Evolutionary conservation across 2,797 vertebrate species (phyloP), one percentile per base, ranked within the genome.

Genomic region (Typhlichthys subterraneus): DNA sequence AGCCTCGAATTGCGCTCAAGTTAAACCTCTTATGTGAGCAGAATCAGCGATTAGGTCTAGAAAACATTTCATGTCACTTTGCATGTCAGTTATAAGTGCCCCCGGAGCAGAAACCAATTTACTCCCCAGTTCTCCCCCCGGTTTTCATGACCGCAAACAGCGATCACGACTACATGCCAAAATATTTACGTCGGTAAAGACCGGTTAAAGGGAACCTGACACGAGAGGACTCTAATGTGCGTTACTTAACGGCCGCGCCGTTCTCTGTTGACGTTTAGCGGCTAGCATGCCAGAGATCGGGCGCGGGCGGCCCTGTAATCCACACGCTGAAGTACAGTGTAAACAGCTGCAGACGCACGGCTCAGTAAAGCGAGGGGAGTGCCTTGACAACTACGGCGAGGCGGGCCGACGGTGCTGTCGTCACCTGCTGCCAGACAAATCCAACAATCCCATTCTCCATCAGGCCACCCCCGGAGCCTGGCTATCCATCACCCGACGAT

Each of bases 401-500:
- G 78, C 45, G 2, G 56, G 63, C 50, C 14, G 0, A 60, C 69
- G 56, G 33, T 13, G 6, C 61, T 33, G 50, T 46, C 60, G 19
- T 68, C 50, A 5, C 50, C 74, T 15, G 71, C 70, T 72, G 71
- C 75, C 73, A 81, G 70, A 78, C 50, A 81, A 71, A 78, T 53
- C 69, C 67, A 48, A 23, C 65, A 5, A 29, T 70, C 65, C 80
- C 79, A 54, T 85, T 85, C 79, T 73, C 74, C 70, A 67, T 62
- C 51, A 0, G 79, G 73, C 81, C 76, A 69, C 70, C 23, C 3
- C 70, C 70, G 6, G 75, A 80, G 61, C 67, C n/a, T 46, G 6
- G 33, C 42, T 42, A 81, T 85, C 83, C 82, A 79, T 87, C 77
- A 75, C 63, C 68, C 73, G 0, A 57, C 19, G 3, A 0, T 12